A percentile compares a stretch with the other conserved stretches of the same genome.
Evolutionary conservation across 2,797 vertebrate species (phyloP).

Genomic region (Macropus fuliginosus): DNA sequence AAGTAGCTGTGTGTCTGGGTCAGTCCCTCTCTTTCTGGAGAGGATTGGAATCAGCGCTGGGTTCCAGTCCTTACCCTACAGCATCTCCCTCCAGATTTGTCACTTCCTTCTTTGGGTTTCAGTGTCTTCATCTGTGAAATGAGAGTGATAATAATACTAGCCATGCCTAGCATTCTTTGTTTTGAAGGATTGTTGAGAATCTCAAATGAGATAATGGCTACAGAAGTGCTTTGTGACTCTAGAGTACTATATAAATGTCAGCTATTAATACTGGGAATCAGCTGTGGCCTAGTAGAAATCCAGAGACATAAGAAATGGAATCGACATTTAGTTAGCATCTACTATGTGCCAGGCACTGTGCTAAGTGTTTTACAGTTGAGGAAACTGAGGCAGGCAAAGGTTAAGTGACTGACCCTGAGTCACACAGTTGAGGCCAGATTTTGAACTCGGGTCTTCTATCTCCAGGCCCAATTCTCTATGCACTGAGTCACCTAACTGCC

Average conservation of each 20-base stretch:
- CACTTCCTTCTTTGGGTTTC: neutral
- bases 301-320: neutral
- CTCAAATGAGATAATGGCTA: neutral
- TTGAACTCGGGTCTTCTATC: neutral
- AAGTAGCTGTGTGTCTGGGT: neutral
- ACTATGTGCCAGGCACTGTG: neutral
- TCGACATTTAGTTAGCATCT: neutral
- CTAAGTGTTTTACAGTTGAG: neutral
- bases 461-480: neutral
- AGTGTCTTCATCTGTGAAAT: neutral
- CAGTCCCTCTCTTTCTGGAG: neutral
- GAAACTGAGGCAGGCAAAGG: neutral
- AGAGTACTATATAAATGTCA: neutral
- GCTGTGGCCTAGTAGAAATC: neutral
- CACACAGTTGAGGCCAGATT: neutral
- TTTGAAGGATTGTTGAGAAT: neutral
- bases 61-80: neutral
- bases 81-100: neutral
- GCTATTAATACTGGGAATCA: neutral
- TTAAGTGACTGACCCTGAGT: neutral
- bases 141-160: neutral
- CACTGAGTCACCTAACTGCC: neutral
- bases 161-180: neutral
- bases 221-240: neutral
- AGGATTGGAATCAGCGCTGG: neutral